Evolutionary conservation across 2,113 vertebrate genomes (phyloP), one percentile per base, ranked within the genome.

Genomic region (Speoplatyrhinus poulsoni): DNA sequence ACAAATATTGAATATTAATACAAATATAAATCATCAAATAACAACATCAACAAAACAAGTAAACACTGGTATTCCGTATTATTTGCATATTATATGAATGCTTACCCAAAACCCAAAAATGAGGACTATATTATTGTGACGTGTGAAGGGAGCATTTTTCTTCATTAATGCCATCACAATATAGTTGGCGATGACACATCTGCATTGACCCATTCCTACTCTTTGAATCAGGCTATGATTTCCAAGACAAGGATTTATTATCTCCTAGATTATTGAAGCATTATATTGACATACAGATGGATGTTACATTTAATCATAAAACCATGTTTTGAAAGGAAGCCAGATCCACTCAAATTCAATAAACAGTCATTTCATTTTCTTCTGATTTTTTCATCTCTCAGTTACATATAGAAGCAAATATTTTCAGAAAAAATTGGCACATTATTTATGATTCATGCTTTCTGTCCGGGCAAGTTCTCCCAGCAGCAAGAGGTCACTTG

Each of bases 191-290:
- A 78, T 78, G 60, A 70, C 65, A 78, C 70, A 63, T 36, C 77
- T 76, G 15, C 67, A 71, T 70, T 75, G 62, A 82, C 75, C 48
- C 61, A 57, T 13, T 32, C 61, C 57, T 62, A 62, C 17, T 59
- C 13, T 55, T 73, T 46, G 32, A 72, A 41, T 41, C 52, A 12
- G 52, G 48, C 60, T 81, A 64, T 65, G 60, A 10, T 69, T 80
- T 19, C 67, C 59, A n/a, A 67, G 70, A 71, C 69, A 76, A 55
- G 74, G 79, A 88, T 84, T 75, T 74, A 88, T 81, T 77, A 16
- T 58, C 54, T 76, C 67, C 67, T 49, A 73, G 41, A 19, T 73
- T 65, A 80, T 12, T 79, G 62, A 76, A 71, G 64, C 63, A 69
- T 77, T 75, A 76, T 48, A 69, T 60, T 74, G 72, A 73, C 65